Evolutionary conservation across 1,140 invertebrate species (phyloP).

Genomic region (Euwallacea similis): DNA sequence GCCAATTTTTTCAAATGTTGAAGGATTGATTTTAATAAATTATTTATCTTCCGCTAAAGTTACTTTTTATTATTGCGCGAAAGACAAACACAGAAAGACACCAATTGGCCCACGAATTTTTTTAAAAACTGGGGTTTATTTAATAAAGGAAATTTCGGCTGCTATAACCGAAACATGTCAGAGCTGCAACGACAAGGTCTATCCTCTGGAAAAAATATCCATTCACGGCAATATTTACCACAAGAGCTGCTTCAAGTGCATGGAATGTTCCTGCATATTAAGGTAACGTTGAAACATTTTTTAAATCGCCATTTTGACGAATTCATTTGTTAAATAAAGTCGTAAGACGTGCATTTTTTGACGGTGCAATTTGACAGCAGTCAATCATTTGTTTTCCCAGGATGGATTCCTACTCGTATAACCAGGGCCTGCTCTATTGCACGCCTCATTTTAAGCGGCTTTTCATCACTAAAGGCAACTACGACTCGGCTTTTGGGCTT

Average conservation of each 20-base stretch:
- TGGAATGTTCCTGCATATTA: conserved; percentile 73
- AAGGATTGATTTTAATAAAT: conserved; percentile 32
- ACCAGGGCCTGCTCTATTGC: conserved; percentile 76
- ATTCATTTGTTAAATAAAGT: neutral
- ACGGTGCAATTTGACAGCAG: neutral
- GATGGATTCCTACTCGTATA: conserved; percentile 76
- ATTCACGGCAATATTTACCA: conserved; percentile 75
- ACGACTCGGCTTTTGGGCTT: conserved; percentile 77
- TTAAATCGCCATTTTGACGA: neutral
- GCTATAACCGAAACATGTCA: conserved; percentile 65
- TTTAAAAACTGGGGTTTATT: conserved; percentile 2
- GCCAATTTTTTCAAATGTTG: conserved; percentile 39
- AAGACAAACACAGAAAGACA: conserved; percentile 21
- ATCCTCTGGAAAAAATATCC: conserved; percentile 79
- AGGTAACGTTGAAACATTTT: conserved; percentile 59
- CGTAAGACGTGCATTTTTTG: neutral
- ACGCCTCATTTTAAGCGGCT: conserved; percentile 80
- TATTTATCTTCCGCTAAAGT: conserved; percentile 20
- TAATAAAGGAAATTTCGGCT: conserved; percentile 51
- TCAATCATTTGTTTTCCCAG: conserved; percentile 54
- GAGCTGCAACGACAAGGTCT: conserved; percentile 73
- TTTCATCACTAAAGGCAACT: conserved; percentile 83
- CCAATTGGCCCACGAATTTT: neutral
- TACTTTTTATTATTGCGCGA: neutral
- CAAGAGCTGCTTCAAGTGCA: conserved; percentile 79